Evolutionary conservation across 2,113 vertebrate species (phyloP).

Genomic region (Sorex araneus): DNA sequence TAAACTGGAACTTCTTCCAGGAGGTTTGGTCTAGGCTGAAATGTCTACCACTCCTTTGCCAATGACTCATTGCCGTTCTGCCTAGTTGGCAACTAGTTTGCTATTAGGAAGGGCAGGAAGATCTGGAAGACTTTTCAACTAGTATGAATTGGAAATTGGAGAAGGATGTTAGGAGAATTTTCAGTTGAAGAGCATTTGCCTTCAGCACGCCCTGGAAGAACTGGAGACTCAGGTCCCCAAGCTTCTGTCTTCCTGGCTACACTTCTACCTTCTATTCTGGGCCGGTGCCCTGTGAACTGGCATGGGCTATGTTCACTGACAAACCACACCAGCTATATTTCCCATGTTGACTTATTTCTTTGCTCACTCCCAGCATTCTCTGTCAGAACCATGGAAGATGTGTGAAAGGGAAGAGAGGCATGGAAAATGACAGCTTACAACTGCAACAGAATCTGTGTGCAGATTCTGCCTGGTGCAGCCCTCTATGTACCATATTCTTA

Average conservation of each 20-base stretch:
- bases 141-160: not conserved
- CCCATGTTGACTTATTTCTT: not conserved
- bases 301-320: not conserved
- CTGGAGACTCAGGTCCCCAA: no score
- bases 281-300: accelerated
- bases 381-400: no score
- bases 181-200: accelerated
- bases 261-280: not conserved
- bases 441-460: no score
- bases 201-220: not conserved
- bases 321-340: not conserved
- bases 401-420: no score
- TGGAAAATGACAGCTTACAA: no score
- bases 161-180: not conserved
- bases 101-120: not conserved
- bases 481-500: no score
- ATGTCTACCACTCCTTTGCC: not conserved
- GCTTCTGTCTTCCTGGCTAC: not conserved
- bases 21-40: not conserved
- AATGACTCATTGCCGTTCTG: not conserved
- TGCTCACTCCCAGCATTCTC: no score
- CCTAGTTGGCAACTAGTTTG: not conserved
- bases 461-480: no score
- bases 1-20: not conserved
- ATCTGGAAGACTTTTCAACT: not conserved